A percentile compares a stretch with the other conserved stretches of the same genome.
Conservation (phyloP, 2,113 vertebrate species). For the Procavia capensis region DNA sequence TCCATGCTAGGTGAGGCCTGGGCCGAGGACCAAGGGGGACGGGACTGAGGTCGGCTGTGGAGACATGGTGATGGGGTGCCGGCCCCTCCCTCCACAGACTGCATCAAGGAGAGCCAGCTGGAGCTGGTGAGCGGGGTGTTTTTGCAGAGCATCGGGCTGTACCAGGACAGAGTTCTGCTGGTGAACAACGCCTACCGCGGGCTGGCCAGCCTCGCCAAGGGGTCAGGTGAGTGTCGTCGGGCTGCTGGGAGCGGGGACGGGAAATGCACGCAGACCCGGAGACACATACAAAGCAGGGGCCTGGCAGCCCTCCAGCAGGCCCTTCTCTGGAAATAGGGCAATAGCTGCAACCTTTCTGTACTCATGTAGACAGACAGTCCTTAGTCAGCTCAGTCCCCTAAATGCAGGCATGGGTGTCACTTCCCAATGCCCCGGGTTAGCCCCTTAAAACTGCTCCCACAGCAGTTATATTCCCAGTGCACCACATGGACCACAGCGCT, state of each 20-base stretch:
- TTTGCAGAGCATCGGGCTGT: constrained; percentile 75
- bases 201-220: constrained; percentile 84
- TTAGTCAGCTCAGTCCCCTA: fast-evolving
- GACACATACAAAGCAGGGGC: fast-evolving
- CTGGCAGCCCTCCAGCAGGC: neutral
- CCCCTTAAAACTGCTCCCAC: neutral
- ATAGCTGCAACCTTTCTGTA: fast-evolving
- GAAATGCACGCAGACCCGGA: neutral
- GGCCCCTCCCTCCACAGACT: constrained; percentile 70
- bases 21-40: neutral
- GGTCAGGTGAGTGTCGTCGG: constrained; percentile 83
- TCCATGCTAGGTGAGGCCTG: constrained; percentile 82
- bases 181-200: constrained; percentile 83
- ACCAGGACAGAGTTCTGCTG: constrained; percentile 74
- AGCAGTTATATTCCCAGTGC: neutral
- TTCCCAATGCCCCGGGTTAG: fast-evolving
- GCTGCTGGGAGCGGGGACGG: neutral
- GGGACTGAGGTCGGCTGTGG: neutral
- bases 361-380: fast-evolving
- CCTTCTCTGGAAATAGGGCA: fast-evolving
- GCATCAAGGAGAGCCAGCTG: constrained; percentile 75
- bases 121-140: constrained; percentile 77
- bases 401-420: neutral
- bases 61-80: neutral
- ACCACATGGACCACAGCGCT: neutral